Base-by-base conservation (phyloP, 2,797 vertebrate genomes). In the Apogon talboti region DNA sequence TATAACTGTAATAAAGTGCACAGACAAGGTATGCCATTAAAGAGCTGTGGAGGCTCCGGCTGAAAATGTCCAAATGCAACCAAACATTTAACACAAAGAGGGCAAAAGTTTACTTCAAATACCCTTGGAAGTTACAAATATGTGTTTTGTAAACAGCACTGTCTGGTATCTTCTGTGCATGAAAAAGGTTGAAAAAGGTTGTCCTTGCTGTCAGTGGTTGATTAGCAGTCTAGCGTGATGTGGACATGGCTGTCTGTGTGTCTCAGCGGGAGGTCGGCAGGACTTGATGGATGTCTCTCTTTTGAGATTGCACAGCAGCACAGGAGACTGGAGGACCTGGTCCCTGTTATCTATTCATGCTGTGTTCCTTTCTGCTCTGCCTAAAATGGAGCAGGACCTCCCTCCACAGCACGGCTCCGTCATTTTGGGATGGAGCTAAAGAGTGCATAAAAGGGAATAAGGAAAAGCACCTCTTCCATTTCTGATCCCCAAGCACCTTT, bases 281-380 rank as follows among this genome's bases (percentile, higher is more conserved):
- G 61, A 58, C 68, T 78, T 87, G 72, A 91, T 81, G 85, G 87
- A 91, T 88, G 87, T 85, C 82, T 84, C 56, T 79, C 82, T 83
- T 77, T 65, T 60, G 74, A 81, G 81, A 84, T 73, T 78, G 67
- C 78, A 46, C 67, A 65, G 78, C 66, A 51, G 66, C 28, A 42
- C 12, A 13, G 66, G 48, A 78, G 68, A 68, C 56, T 74, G 45
- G 69, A 77, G 64, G 65, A 80, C 59, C 65, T 19, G 19, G 71
- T 47, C 68, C 66, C 24, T 65, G 82, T 80, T 89, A 87, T 91
- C 81, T 82, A 81, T 81, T 79, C 85, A 83, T 48, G 70, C 79
- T 64, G 74, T 52, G 81, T 63, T 86, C 54, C 72, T 83, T 72
- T 86, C 76, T 63, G 49, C 74, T 76, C 59, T 66, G 71, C 83